Evolutionary conservation across 2,888 invertebrate species (phyloP).

Genomic region (Ctenicera cuprea): DNA sequence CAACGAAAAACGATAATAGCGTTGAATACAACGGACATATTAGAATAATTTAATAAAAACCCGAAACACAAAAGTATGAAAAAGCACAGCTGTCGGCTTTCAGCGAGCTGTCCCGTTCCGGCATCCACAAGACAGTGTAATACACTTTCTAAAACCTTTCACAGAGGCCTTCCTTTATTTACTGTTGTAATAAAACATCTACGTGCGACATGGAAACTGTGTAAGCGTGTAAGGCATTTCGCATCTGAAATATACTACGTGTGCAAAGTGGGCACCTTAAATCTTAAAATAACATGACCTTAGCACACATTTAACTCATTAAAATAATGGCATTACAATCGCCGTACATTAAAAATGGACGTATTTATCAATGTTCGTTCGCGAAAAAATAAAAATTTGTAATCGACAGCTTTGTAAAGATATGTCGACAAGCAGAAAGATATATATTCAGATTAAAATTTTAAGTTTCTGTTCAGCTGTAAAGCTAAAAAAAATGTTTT

Average conservation of each 20-base stretch:
- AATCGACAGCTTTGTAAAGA: not conserved
- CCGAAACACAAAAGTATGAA: conserved; percentile 9
- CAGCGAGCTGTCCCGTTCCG: conserved; percentile 27
- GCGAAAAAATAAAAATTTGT: not conserved
- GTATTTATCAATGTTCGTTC: conserved; percentile 27
- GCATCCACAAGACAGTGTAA: conserved; percentile 10
- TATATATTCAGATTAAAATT: not conserved
- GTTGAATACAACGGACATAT: not conserved
- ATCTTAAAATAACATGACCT: conserved; percentile 34
- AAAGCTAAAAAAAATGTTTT: not conserved
- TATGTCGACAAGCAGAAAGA: not conserved
- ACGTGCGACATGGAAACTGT: conserved; percentile 31
- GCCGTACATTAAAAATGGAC: conserved; percentile 18
- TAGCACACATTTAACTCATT: conserved; percentile 34
- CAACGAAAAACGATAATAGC: not conserved
- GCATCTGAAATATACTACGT: conserved; percentile 28
- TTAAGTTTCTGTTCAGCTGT: too few relatives aligned
- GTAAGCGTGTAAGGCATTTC: not conserved
- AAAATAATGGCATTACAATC: conserved; percentile 33
- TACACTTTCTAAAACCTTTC: conserved; percentile 38
- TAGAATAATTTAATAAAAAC: conserved; percentile 6
- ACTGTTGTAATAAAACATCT: conserved; percentile 29
- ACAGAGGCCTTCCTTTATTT: conserved; percentile 35
- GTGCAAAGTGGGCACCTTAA: conserved; percentile 27
- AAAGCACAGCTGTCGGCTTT: conserved; percentile 35